A percentile compares a stretch with the other conserved stretches of the same genome.
phyloP scores from a whole-genome alignment of 2,888 invertebrate species.

The Mesorhabditis sp. region DNA sequence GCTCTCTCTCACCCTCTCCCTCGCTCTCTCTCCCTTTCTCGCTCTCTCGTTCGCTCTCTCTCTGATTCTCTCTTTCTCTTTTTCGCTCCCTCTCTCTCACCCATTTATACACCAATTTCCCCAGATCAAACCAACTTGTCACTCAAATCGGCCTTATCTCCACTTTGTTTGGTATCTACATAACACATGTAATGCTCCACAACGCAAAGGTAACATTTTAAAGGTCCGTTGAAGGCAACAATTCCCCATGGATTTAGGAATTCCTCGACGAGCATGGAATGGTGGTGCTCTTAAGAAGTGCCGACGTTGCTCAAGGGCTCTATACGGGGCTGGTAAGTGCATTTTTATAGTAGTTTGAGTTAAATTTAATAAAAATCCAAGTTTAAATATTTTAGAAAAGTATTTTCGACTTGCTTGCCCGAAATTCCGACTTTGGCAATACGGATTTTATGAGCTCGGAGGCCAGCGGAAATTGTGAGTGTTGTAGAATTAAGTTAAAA shows the following conservation, averaged over 20 bases:
- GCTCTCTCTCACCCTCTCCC: no score
- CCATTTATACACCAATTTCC: background rate
- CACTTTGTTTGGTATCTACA: background rate
- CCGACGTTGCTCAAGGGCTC: conserved; percentile 1
- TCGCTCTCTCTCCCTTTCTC: no score
- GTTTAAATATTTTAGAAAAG: background rate
- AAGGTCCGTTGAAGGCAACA: background rate
- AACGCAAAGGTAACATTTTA: background rate
- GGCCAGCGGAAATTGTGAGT: conserved; percentile 1
- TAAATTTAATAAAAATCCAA: background rate
- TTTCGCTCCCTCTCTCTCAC: no score
- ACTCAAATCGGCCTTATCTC: background rate
- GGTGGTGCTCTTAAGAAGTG: background rate
- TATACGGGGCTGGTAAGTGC: background rate
- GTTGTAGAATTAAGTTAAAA: background rate
- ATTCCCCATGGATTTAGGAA: background rate
- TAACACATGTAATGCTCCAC: background rate
- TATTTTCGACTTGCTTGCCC: background rate
- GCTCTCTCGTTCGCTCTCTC: no score
- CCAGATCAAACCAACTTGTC: conserved; percentile 5
- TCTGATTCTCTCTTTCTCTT: no score
- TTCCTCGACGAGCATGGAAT: conserved; percentile 5
- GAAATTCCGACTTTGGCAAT: conserved; percentile 3
- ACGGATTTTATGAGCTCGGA: conserved; percentile 4
- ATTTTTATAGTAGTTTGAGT: background rate